Percentiles rank a stretch among this genome's conserved stretches.
Conservation (phyloP, 1,140 invertebrate species). For the Dendroctonus valens region DNA sequence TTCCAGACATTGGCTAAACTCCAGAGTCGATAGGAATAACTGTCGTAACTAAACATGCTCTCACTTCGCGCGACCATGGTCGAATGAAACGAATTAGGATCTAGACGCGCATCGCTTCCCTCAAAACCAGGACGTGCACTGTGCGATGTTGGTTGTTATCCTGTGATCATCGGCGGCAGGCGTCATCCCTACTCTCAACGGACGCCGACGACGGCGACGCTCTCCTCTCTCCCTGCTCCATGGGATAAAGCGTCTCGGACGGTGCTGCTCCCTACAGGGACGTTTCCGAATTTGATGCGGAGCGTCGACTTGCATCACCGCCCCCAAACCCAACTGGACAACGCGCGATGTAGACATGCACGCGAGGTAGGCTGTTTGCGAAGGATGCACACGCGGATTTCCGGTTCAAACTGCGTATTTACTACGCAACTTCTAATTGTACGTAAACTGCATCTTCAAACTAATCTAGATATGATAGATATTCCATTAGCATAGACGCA, state of each 20-base stretch:
- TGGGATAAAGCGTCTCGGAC: constrained; percentile 14
- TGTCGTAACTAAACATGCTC: constrained; percentile 67
- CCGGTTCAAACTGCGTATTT: too few species aligned
- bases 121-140: constrained; percentile 29
- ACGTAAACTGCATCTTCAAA: too few species aligned
- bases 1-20: constrained; percentile 69
- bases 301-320: constrained; percentile 35
- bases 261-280: constrained; percentile 43
- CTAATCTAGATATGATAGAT: too few species aligned
- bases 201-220: constrained; percentile 40
- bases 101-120: constrained; percentile 40
- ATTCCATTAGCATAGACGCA: too few species aligned
- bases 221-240: constrained; percentile 20
- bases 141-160: constrained; percentile 35
- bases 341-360: constrained; percentile 9
- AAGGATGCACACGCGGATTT: constrained; percentile 9
- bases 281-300: constrained; percentile 17
- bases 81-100: constrained; percentile 47
- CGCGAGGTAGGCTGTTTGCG: not conserved
- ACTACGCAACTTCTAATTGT: too few species aligned
- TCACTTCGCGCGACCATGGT: constrained; percentile 66
- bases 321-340: constrained; percentile 33
- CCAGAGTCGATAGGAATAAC: constrained; percentile 69
- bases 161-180: constrained; percentile 58
- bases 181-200: constrained; percentile 43